Percentiles rank a stretch among this genome's conserved stretches.
Conservation (phyloP, 2,888 invertebrate genomes). For the Sipha maydis region DNA sequence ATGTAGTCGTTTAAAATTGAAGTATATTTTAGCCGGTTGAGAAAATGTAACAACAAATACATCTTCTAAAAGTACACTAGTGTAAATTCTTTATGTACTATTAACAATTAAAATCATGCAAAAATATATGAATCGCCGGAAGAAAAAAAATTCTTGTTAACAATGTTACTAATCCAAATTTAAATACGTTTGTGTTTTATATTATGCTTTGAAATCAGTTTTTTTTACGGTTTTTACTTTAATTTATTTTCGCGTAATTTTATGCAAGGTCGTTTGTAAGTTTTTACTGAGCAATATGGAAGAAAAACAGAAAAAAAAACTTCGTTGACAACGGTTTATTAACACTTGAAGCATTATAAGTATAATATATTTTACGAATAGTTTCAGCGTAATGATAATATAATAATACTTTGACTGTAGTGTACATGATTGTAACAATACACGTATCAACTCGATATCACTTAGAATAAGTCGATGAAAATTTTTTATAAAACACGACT, state of each 20-base stretch:
- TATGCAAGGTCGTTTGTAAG: not conserved
- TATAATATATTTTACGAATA: not conserved
- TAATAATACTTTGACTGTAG: too few species aligned
- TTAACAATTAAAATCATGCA: constrained; percentile 16
- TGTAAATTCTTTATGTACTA: too few species aligned
- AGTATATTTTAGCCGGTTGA: too few species aligned
- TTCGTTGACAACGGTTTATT: not conserved
- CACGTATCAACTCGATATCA: too few species aligned
- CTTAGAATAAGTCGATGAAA: too few species aligned
- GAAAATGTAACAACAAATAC: not conserved
- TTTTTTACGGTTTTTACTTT: constrained; percentile 22
- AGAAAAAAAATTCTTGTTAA: not conserved
- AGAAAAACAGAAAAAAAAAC: not conserved
- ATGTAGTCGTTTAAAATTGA: too few species aligned
- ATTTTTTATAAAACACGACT: too few species aligned
- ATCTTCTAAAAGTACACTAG: not conserved
- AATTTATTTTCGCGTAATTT: constrained; percentile 5
- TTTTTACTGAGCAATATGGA: not conserved
- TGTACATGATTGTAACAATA: too few species aligned
- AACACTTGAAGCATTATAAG: not conserved
- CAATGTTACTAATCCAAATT: not conserved
- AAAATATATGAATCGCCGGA: not conserved
- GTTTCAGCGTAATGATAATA: too few species aligned
- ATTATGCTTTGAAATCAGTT: not conserved
- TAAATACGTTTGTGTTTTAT: constrained; percentile 22